Conservation (phyloP, 2,113 vertebrate species). For the Agapornis roseicollis region DNA sequence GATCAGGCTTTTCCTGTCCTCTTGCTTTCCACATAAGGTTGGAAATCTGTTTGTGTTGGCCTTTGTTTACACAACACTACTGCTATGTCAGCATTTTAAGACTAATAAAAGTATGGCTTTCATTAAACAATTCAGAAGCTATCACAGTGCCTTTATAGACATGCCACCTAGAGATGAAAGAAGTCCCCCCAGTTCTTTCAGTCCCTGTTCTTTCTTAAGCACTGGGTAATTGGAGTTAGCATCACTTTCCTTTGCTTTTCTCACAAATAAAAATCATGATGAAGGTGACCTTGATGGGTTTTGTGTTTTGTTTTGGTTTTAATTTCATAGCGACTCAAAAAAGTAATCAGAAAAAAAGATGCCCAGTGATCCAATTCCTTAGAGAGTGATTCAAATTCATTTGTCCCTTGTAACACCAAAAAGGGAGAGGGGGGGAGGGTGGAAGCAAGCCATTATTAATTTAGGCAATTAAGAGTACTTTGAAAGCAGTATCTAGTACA, state of each 20-base stretch:
- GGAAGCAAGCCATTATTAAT: slow-evolving; percentile 72
- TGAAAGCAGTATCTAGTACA: slow-evolving; percentile 77
- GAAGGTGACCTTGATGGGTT: slow-evolving; percentile 68
- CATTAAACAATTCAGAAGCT: neutral
- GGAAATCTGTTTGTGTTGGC: neutral
- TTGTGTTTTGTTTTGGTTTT: neutral
- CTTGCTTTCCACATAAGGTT: neutral
- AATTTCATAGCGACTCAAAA: slow-evolving; percentile 69
- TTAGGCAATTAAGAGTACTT: slow-evolving; percentile 80
- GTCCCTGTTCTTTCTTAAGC: neutral
- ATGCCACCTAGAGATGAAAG: neutral
- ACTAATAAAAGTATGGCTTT: neutral
- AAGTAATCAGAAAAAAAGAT: slow-evolving; percentile 67
- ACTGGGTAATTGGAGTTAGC: neutral
- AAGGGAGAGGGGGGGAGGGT: neutral
- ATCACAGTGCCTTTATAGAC: neutral
- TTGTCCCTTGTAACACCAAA: slow-evolving; percentile 64
- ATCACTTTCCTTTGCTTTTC: neutral
- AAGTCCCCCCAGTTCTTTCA: neutral
- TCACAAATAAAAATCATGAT: neutral
- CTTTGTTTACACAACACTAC: neutral
- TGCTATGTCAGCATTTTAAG: neutral
- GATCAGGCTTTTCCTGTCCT: neutral
- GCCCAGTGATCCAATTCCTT: slow-evolving; percentile 65
- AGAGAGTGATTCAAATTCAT: slow-evolving; percentile 74